These are phyloP conservation scores for Datnioides undecimradiatus DNA, from an alignment of 2,113 vertebrate genomes.

Conservation along the genomic window DNA sequence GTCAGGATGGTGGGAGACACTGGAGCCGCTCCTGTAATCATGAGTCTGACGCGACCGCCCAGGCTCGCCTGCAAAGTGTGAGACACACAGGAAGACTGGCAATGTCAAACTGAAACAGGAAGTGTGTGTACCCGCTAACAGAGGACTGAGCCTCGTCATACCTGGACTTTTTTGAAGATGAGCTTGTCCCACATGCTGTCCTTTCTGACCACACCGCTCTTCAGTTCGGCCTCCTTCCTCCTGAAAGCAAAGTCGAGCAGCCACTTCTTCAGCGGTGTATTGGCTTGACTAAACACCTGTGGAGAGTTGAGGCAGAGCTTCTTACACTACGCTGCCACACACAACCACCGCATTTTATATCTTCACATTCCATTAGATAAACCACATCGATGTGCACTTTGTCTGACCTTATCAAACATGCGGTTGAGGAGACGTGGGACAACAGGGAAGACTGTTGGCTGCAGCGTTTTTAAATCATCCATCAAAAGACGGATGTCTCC, in stretches of 20 bases:
- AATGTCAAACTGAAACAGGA: too few relatives aligned
- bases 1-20: conserved; percentile 94
- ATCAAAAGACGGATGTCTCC: conserved; percentile 97
- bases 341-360: background rate
- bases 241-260: conserved; percentile 94
- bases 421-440: conserved; percentile 96
- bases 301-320: background rate
- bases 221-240: conserved; percentile 94
- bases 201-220: conserved; percentile 90
- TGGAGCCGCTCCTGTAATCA: conserved; percentile 95
- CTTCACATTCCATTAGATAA: background rate
- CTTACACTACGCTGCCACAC: background rate
- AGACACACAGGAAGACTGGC: conserved; percentile 16
- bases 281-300: conserved; percentile 95
- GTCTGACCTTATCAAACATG: conserved; percentile 96
- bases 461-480: conserved; percentile 94
- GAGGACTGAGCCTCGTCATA: too few relatives aligned
- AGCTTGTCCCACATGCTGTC: conserved; percentile 97
- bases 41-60: conserved; percentile 92
- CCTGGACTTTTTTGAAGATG: conserved; percentile 98
- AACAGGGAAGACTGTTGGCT: conserved; percentile 95
- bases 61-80: conserved; percentile 86
- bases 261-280: conserved; percentile 93
- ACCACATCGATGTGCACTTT: background rate
- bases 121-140: background rate